These are phyloP conservation scores for Nestor notabilis DNA, from an alignment of 2,113 vertebrate species.

Conservation along the genomic window DNA sequence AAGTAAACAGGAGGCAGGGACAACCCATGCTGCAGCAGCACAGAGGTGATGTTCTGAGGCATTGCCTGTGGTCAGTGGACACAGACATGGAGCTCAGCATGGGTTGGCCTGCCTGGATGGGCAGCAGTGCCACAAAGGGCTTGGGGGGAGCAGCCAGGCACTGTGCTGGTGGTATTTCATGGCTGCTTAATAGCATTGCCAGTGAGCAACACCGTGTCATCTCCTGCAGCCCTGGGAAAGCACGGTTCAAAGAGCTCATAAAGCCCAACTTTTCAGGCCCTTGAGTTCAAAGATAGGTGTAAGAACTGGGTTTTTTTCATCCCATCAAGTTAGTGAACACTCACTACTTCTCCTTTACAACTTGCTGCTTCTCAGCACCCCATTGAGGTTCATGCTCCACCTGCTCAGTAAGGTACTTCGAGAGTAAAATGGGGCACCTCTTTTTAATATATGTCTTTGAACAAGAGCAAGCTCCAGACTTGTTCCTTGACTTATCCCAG, in stretches of 20 bases:
- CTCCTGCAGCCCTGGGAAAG: background rate
- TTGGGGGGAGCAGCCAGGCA: background rate
- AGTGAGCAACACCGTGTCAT: accelerated
- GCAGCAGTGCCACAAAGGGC: background rate
- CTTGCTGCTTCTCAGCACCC: background rate
- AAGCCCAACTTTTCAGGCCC: background rate
- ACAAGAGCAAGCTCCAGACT: background rate
- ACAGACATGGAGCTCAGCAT: background rate
- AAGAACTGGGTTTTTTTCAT: background rate
- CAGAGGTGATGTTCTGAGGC: background rate
- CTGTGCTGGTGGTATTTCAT: accelerated
- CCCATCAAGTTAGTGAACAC: background rate
- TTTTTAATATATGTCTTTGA: background rate
- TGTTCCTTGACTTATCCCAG: background rate
- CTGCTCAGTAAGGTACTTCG: background rate
- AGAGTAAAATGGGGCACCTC: accelerated
- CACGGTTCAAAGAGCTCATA: background rate
- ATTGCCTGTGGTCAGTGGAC: background rate
- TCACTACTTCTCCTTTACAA: background rate
- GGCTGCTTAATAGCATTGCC: background rate
- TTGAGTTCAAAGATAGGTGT: background rate
- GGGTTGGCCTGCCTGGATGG: background rate
- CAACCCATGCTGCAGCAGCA: accelerated
- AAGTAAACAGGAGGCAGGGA: background rate
- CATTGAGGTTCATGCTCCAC: background rate